Evolutionary conservation across 2,888 invertebrate genomes (phyloP).

Genomic region (Escarpia spicata): DNA sequence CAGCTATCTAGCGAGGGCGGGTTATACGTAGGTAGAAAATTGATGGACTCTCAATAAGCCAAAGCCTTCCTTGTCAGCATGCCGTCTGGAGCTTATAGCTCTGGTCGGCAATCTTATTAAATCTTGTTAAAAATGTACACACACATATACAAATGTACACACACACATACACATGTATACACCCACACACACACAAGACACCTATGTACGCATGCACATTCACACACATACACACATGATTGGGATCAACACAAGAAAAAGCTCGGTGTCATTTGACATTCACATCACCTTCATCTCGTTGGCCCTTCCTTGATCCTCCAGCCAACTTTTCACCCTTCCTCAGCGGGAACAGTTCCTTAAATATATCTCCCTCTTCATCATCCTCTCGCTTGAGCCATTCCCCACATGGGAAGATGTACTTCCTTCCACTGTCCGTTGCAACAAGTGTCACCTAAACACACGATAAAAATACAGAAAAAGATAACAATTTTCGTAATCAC

Average conservation of each 20-base stretch:
- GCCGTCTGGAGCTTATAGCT: too few relatives aligned
- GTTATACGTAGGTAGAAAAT: too few relatives aligned
- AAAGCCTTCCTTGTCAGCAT: too few relatives aligned
- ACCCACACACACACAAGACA: background rate
- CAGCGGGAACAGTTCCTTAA: slow-evolving; percentile 43
- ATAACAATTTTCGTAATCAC: background rate
- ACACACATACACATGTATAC: too few relatives aligned
- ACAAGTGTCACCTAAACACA: slow-evolving; percentile 14
- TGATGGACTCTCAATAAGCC: too few relatives aligned
- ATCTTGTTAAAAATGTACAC: too few relatives aligned
- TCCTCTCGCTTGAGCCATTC: slow-evolving; percentile 54
- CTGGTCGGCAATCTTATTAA: too few relatives aligned
- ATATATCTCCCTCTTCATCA: slow-evolving; percentile 53
- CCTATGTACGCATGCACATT: background rate
- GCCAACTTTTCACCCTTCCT: background rate
- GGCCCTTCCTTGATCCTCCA: background rate
- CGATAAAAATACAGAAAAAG: background rate
- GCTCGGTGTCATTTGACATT: background rate
- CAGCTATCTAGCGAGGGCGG: too few relatives aligned
- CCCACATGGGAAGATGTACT: slow-evolving; percentile 49
- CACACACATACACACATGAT: background rate
- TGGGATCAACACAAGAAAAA: background rate
- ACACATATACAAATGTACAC: too few relatives aligned
- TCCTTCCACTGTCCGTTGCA: slow-evolving; percentile 7
- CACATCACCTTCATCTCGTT: background rate